Base-by-base conservation (phyloP, 64 coral and sea anemone species). In the Pocillopora verrucosa region DNA sequence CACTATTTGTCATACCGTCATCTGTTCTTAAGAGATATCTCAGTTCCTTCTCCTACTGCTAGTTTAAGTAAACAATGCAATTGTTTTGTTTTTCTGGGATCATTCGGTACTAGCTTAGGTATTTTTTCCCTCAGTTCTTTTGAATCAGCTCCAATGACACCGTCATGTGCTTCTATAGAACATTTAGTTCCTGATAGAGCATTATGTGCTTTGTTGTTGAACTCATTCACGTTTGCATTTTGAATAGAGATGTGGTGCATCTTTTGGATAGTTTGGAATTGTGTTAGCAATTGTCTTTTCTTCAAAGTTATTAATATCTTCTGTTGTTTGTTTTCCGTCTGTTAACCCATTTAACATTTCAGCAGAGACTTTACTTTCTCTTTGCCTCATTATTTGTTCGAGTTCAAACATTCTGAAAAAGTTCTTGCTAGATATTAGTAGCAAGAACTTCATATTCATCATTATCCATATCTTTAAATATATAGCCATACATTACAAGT, bases 331-430 rank as follows among this genome's bases (percentile, higher is more conserved):
- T 24, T 67, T 72, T 45, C 84, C 84, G 45, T 74, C 84, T 74
- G 67, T 35, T 87, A 87, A 24, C 25, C 84, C 51, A 36, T 87
- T 74, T 73, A 87, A 30, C 15, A 90, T 80, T 81, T 90, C 88
- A 69, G 76, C 60, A 90, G 45, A 81, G 16, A 68, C 25, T 81
- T 90, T 90, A 70, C 88, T 80, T 68, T 90, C 88, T 90, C 76
- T 61, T 56, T 90, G 84, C 24, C 69, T 24, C 38, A 83, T 60
- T 19, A 83, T 83, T 60, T 83, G 34, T 12, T 79, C 30, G 45
- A 87, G 60, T 72, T 88, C 86, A 74, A 88, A 88, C 86, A 88
- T 88, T 88, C 24, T 41, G 37, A 76, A 88, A 88, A 75, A 51
- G 65, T 60, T 88, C 30, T 88, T 76, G 25, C 38, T 24, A 58